A percentile compares a stretch with the other conserved stretches of the same genome.
These are phyloP conservation scores for Scatophagus argus DNA, from an alignment of 2,113 vertebrate species.

Conservation along the genomic window DNA sequence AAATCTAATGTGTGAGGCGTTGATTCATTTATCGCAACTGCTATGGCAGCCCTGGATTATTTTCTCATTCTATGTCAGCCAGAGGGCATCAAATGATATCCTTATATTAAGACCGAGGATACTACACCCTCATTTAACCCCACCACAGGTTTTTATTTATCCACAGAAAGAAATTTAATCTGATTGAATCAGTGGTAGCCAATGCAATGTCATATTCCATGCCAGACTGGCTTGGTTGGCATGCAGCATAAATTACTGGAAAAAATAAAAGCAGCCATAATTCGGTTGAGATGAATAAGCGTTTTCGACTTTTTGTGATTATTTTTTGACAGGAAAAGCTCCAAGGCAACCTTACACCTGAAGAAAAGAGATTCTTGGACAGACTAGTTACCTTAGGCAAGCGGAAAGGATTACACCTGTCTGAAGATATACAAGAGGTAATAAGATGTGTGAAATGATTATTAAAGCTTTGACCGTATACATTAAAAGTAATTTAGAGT, in stretches of 20 bases:
- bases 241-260: not conserved
- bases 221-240: not conserved
- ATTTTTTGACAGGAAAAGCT: conserved; percentile 86
- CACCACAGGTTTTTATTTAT: conserved; percentile 30
- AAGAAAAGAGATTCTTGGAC: conserved; percentile 91
- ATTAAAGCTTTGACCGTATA: not conserved
- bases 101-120: not conserved
- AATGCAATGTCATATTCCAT: not conserved
- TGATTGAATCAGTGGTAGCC: not conserved
- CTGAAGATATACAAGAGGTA: conserved; percentile 90
- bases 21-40: not conserved
- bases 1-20: conserved; percentile 23
- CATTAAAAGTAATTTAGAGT: too few species aligned
- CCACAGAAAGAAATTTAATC: conserved; percentile 35
- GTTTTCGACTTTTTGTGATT: not conserved
- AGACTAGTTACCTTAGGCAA: conserved; percentile 90
- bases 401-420: conserved; percentile 93
- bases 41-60: not conserved
- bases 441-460: conserved; percentile 19
- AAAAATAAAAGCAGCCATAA: not conserved
- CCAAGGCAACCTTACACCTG: conserved; percentile 82
- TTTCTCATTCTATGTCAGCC: conserved; percentile 26
- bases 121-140: not conserved
- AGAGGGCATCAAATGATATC: conserved; percentile 7
- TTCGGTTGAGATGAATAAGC: not conserved